These are phyloP conservation scores for Buathra laborator DNA, from an alignment of 2,888 invertebrate genomes.

Conservation along the genomic window DNA sequence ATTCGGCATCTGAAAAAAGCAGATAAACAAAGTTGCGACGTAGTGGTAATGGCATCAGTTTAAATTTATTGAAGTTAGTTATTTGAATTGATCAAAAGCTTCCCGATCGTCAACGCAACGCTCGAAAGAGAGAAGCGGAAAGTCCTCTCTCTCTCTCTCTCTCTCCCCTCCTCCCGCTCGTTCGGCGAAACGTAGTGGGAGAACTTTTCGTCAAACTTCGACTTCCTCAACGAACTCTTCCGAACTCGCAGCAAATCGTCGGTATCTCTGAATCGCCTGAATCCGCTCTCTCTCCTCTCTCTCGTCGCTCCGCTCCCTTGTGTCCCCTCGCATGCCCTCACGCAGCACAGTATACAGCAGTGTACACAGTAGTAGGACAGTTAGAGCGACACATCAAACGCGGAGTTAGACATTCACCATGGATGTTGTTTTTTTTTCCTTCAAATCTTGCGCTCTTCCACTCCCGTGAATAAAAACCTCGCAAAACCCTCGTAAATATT, in stretches of 20 bases:
- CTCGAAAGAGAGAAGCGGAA: not conserved
- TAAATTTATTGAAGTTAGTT: not conserved
- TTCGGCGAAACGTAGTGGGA: not conserved
- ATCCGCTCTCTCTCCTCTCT: conserved; percentile 18
- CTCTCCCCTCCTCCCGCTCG: not conserved
- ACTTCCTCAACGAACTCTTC: conserved; percentile 9
- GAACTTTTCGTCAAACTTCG: conserved; percentile 5
- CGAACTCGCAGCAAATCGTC: not conserved
- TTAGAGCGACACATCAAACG: conserved; percentile 34
- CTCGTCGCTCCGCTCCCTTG: not conserved
- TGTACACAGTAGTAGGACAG: conserved; percentile 10
- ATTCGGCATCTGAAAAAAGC: too few species aligned
- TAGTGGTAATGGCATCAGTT: too few species aligned
- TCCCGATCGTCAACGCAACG: not conserved
- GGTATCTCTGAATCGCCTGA: conserved; percentile 9
- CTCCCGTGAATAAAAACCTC: conserved; percentile 35
- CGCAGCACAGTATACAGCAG: not conserved
- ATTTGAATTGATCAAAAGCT: not conserved
- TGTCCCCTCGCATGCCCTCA: not conserved
- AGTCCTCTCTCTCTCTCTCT: not conserved
- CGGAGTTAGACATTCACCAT: conserved; percentile 74
- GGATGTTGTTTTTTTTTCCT: conserved; percentile 70
- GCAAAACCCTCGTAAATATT: too few species aligned
- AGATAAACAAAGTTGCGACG: too few species aligned
- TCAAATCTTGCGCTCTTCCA: conserved; percentile 71